Evolutionary conservation across 2,888 invertebrate species (phyloP).

Genomic region (Calephelis perditalis): DNA sequence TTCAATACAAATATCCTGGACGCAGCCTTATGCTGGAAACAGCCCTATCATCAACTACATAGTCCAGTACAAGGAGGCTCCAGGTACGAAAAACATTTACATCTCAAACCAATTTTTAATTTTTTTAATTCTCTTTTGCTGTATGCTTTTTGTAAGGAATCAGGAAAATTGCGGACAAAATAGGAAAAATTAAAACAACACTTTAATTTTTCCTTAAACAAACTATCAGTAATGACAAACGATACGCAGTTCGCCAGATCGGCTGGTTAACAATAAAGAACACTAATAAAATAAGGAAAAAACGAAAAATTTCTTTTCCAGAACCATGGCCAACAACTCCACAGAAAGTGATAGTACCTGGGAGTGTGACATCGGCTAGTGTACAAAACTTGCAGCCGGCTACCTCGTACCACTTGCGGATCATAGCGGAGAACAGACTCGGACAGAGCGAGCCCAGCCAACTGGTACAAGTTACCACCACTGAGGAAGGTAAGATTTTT

Average conservation of each 20-base stretch:
- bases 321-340: constrained; percentile 91
- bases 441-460: constrained; percentile 93
- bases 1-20: constrained; percentile 92
- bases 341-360: constrained; percentile 88
- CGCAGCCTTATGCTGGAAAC: constrained; percentile 92
- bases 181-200: too few relatives aligned
- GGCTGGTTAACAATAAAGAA: too few relatives aligned
- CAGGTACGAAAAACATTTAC: constrained; percentile 69
- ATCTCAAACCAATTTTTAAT: too few relatives aligned
- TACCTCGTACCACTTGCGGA: constrained; percentile 91
- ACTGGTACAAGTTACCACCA: constrained; percentile 89
- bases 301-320: constrained; percentile 41
- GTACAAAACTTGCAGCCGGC: constrained; percentile 91
- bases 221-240: too few relatives aligned
- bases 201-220: too few relatives aligned
- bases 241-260: too few relatives aligned
- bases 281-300: too few relatives aligned
- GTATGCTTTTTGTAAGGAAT: too few relatives aligned
- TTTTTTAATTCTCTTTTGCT: too few relatives aligned
- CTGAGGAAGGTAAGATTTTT: constrained; percentile 81
- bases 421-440: constrained; percentile 92
- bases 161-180: too few relatives aligned
- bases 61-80: constrained; percentile 91
- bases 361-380: constrained; percentile 88
- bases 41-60: constrained; percentile 93